Evolutionary conservation across 2,797 vertebrate species (phyloP).

Genomic region (Triplophysa yarkandensis): DNA sequence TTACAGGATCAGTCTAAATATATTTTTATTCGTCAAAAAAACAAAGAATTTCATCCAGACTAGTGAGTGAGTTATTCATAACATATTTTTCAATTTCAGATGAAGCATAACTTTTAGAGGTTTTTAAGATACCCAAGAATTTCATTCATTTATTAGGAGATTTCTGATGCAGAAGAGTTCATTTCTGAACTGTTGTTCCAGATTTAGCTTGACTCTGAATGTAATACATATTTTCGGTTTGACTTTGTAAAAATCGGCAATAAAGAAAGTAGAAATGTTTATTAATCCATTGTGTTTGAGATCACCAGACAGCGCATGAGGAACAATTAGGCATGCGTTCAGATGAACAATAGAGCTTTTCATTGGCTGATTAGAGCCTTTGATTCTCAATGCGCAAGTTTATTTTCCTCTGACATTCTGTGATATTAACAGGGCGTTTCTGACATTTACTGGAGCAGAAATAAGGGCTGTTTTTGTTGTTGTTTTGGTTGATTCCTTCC

Average conservation of each 20-base stretch:
- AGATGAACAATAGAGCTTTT: constrained; percentile 14
- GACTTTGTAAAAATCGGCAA: constrained; percentile 38
- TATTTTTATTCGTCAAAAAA: no score
- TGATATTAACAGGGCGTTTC: constrained; percentile 1
- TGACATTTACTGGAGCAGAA: background rate
- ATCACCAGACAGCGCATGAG: constrained; percentile 14
- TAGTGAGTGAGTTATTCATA: no score
- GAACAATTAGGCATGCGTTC: constrained; percentile 22
- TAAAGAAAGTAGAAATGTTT: background rate
- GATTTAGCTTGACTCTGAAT: constrained; percentile 26
- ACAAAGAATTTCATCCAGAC: no score
- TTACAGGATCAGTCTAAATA: no score
- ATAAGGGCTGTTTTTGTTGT: background rate
- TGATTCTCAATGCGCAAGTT: background rate
- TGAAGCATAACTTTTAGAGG: no score
- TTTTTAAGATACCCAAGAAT: no score
- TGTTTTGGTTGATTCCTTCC: background rate
- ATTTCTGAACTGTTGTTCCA: background rate
- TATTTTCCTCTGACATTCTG: constrained; percentile 18
- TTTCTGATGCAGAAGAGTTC: background rate
- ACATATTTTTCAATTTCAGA: no score
- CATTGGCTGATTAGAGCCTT: constrained; percentile 42
- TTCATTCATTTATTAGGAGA: background rate
- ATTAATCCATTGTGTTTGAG: constrained; percentile 21
- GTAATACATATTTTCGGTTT: constrained; percentile 20